Conservation (phyloP, 2,797 vertebrate genomes). For the Ceyx erithaca region DNA sequence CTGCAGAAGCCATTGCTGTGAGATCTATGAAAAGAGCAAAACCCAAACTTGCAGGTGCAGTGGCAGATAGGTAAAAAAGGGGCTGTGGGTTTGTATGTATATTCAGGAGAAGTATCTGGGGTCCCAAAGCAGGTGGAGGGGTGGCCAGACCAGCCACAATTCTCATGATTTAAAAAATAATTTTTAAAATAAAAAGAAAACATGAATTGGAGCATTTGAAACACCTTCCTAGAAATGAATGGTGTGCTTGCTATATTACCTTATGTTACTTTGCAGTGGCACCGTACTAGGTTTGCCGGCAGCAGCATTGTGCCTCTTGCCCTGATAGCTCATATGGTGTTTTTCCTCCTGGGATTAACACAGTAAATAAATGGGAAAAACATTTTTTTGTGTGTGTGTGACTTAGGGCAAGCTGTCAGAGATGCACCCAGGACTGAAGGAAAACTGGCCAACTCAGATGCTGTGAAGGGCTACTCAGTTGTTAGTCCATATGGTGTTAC, state of each 20-base stretch:
- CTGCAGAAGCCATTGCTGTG: not conserved
- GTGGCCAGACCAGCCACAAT: not conserved
- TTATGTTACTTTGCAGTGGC: not conserved
- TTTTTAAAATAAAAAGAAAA: not conserved
- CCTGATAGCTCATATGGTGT: not conserved
- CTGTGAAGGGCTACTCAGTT: not conserved
- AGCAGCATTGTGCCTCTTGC: not conserved
- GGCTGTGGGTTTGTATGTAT: not conserved
- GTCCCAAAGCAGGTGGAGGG: not conserved
- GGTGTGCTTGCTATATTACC: not conserved
- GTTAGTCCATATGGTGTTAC: not conserved
- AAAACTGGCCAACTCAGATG: not conserved
- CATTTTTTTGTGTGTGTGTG: not conserved
- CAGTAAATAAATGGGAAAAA: not conserved
- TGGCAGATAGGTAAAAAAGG: not conserved
- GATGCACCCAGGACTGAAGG: not conserved
- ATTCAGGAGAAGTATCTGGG: not conserved
- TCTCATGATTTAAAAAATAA: not conserved
- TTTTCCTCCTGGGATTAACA: not conserved
- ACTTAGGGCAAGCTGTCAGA: too few relatives aligned
- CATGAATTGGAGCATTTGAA: not conserved
- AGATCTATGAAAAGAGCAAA: not conserved
- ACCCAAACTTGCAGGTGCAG: rapidly evolving
- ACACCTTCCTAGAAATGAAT: not conserved
- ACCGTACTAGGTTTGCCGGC: not conserved